Base-by-base conservation (phyloP, 2,888 invertebrate genomes). In the Synanthedon myopaeformis region DNA sequence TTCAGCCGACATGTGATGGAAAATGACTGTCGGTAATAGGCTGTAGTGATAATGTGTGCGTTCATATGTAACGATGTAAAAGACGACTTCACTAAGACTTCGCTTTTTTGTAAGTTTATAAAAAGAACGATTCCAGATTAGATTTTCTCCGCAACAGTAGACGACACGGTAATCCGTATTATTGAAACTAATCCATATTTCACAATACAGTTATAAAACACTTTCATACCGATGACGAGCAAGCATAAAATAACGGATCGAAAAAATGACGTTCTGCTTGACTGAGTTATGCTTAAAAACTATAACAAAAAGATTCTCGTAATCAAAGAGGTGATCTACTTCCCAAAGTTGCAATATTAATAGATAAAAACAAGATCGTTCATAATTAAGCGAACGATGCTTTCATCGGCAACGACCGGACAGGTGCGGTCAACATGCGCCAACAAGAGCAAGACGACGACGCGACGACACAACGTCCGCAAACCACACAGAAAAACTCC, bases 311-410 rank as follows among this genome's bases (percentile, higher is more conserved):
- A 82, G 72, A 77, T 71, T 78, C 66, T 79, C 75, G 79, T 82
- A 82, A 82, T 82, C 79, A 80, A 78, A 74, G 73, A 77, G 75
- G 77, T 82, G 83, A 82, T 82, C 83, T 76, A 83, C 57, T 83
- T 83, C 79, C 77, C 73, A 76, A 74, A 74, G 71, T 81, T 73
- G 78, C 79, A 74, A 82, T 82, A 82, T 82, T 79, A 79, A 82
- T 78, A 78, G 49, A 49, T 69, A 83, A 82, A 84, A 83, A 81
- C 71, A 72, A 69, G 68, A 79, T 75, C 71, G 74, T 74, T 79
- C 79, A 83, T 85, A 84, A 85, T 84, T 82, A 82, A 81, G 76
- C 68, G 70, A 72, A 65, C 74, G 73, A 64, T 75, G 74, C 75
- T 82, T 77, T 79, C 76, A 70, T 74, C 69, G 66, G 63, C 66